Conservation (phyloP, 2,888 invertebrate genomes). For the Operophtera brumata region DNA sequence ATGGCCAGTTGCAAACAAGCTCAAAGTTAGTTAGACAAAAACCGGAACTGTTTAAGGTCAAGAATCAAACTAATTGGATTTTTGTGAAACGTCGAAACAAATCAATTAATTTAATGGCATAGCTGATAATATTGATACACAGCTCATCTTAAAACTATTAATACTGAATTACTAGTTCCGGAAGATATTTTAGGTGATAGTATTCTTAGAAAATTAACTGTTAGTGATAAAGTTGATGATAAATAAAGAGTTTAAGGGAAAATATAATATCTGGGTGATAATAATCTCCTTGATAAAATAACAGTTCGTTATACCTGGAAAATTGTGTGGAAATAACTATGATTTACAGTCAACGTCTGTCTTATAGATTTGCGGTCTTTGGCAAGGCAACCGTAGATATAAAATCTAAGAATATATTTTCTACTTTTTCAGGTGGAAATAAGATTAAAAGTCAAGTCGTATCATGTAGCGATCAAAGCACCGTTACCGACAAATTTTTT, state of each 20-base stretch:
- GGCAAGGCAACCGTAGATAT: constrained; percentile 8
- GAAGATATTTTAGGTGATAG: neutral
- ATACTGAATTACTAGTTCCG: neutral
- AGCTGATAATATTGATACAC: constrained; percentile 7
- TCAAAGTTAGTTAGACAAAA: constrained; percentile 18
- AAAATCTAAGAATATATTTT: neutral
- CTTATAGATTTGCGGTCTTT: constrained; percentile 21
- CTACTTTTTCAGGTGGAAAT: constrained; percentile 1
- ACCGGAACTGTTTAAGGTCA: constrained; percentile 28
- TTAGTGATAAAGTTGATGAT: neutral
- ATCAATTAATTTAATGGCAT: constrained; percentile 5
- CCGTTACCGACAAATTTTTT: constrained; percentile 21
- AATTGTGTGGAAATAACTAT: constrained; percentile 10
- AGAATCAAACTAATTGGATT: constrained; percentile 17
- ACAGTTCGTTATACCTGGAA: constrained; percentile 23
- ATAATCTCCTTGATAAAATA: constrained; percentile 21
- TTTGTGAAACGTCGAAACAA: neutral
- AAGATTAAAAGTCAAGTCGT: neutral
- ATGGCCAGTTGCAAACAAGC: constrained; percentile 27
- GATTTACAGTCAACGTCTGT: constrained; percentile 6
- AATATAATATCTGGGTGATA: constrained; percentile 4
- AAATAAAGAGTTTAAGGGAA: neutral
- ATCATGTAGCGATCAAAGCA: constrained; percentile 8
- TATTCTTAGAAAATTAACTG: neutral
- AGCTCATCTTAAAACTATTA: constrained; percentile 9